Evolutionary conservation across 2,113 vertebrate species (phyloP), one percentile per base, ranked within the genome.

Genomic region (Puffinus mauretanicus): DNA sequence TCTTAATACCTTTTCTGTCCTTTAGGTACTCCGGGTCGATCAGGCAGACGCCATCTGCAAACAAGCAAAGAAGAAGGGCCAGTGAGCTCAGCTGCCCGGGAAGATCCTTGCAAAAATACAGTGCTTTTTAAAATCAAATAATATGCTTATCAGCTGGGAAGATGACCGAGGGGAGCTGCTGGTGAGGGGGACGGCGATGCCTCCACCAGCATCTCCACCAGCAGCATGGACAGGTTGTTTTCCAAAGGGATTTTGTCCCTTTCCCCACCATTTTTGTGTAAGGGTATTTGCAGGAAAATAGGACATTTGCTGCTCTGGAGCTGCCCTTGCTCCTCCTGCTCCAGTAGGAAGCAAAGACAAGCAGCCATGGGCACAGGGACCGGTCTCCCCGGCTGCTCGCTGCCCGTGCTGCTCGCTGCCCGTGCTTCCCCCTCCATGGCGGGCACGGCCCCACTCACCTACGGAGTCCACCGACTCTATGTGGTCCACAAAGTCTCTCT

Each of bases 401-500:
- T 51, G 29, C 29, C 46, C 3, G 2, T 24, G 13, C 21, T 38
- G 2, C 46, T 80, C 1, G 0, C 40, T 51, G 29, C 29, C 46
- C 3, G 2, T 24, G 13, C 21, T 38, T 77, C 54, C 18, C 46
- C 8, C 16, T 47, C 57, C 34, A 0, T 5, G 27, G 12, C 0
- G 2, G 32, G 27, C 57, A 67, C 2, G 6, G 46, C 11, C 51
- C 58, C 90, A 98, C 98, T 96, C 97, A 99, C 98, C 99, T 44
- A 99, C 98, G 32, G 96, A 40, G 7, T 98, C 98, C 94, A 98
- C 98, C 13, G 83, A 58, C 32, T 99, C 98, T 88, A 99, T 98
- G 6, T 98, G 93, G 91, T 99, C 99, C 98, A 99, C 98, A 83
- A 99, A 99, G 93, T 99, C 99, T 93, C 98, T 98, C 95, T 98